phyloP scores from a whole-genome alignment of 2,113 vertebrate species.

The Pollimyrus isidori region DNA sequence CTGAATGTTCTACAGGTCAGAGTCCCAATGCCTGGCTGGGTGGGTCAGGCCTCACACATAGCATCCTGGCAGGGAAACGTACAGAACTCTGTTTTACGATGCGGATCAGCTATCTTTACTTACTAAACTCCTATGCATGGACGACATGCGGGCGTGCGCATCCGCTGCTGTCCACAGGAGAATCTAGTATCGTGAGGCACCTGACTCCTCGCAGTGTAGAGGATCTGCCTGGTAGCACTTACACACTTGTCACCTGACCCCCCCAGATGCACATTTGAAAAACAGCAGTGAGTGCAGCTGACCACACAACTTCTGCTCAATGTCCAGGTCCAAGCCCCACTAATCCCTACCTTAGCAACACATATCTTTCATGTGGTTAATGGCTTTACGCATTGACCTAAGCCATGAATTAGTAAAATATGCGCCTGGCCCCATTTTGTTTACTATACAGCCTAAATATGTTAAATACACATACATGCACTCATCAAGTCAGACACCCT shows the following conservation, averaged over 20 bases:
- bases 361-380: neutral
- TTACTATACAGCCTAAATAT: neutral
- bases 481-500: neutral
- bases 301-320: neutral
- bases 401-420: neutral
- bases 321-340: neutral
- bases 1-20: neutral
- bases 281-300: neutral
- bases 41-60: neutral
- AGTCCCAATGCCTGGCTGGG: neutral
- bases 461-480: neutral
- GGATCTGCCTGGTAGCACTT: neutral
- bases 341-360: neutral
- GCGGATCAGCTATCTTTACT: conserved; percentile 6
- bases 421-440: neutral
- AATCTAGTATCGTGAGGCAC: neutral
- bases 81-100: neutral
- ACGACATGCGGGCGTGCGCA: neutral
- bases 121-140: neutral
- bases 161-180: neutral
- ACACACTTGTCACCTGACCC: neutral
- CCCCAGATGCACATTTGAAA: neutral
- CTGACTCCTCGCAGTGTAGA: neutral
- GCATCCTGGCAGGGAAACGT: neutral
- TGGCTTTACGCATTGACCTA: neutral